These are phyloP conservation scores for Macrotis lagotis DNA, from an alignment of 2,113 vertebrate genomes.

Conservation along the genomic window DNA sequence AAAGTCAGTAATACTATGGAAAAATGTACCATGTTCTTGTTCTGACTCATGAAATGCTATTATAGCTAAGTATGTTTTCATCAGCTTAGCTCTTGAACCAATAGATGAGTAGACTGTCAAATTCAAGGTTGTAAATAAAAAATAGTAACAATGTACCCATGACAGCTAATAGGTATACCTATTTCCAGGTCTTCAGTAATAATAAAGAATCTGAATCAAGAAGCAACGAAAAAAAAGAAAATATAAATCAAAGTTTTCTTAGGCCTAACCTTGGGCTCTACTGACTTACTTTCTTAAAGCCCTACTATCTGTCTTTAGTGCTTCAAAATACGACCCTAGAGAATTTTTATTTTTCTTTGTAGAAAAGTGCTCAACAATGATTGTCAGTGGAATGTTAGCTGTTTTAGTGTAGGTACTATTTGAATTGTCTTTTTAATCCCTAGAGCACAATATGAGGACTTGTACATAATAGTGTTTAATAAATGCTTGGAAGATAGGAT, in stretches of 20 bases:
- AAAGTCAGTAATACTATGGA: neutral
- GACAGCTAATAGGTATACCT: neutral
- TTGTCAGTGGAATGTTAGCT: neutral
- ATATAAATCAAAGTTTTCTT: neutral
- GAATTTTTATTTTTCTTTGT: neutral
- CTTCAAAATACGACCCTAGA: slow-evolving; percentile 21
- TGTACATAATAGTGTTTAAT: too few relatives aligned
- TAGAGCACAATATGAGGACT: neutral
- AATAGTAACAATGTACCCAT: neutral
- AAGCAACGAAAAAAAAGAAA: neutral
- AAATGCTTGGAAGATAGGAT: neutral
- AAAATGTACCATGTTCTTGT: neutral
- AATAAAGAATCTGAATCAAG: neutral
- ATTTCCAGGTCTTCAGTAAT: neutral
- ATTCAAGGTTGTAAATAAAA: neutral
- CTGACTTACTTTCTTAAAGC: neutral
- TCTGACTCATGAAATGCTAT: neutral
- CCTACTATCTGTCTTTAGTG: slow-evolving; percentile 16
- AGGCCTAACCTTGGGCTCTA: neutral
- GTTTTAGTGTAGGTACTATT: neutral
- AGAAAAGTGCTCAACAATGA: neutral
- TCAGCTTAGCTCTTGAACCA: neutral
- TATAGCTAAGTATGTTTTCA: neutral
- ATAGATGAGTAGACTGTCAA: neutral
- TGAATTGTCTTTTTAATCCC: neutral